Evolutionary conservation across 2,113 vertebrate genomes (phyloP), one percentile per base, ranked within the genome.

Genomic region (Nanger granti): DNA sequence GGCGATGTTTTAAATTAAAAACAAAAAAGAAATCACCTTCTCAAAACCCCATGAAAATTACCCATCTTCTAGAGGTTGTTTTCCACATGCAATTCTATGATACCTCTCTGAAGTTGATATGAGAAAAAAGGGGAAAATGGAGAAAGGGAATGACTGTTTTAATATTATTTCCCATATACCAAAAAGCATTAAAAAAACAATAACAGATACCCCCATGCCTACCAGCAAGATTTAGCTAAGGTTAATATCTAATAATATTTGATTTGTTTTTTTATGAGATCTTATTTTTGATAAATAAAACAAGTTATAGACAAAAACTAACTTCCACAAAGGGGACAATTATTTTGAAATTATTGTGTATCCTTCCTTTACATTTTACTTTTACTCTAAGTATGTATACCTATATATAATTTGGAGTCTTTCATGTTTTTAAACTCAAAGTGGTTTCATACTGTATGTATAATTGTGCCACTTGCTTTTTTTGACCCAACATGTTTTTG

Each of bases 171-270:
- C 41, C 37, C 73, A 95, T 18, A 41, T 31, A n/a, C 20, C 91
- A 89, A 93, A 97, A 87, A 84, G 2, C 49, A 95, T 57, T 73
- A 73, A 18, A 93, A 66, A 97, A 87, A 79, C 37, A 64, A 69
- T 37, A 80, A 80, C 18, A 83, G 95, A 83, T 37, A 66, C 14
- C 12, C 7, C 29, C 2, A 8, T n/a, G 59, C 18, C n/a, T 34
- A 89, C 49, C 54, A 91, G 28, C 69, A 96, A 82, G 37, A 85
- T 64, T 91, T 83, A 92, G 31, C 34, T 47, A 87, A 66, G n/a
- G 83, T 94, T 82, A 87, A 89, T 4, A 14, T 66, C 86, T 60
- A 62, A 79, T 2, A 82, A 13, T 62, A 84, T 22, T 66, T 85
- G 13, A 37, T 54, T 44, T 6, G 20, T 0, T 37, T 41, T 57